phyloP scores from a whole-genome alignment of 2,113 vertebrate species.

The Ptychochromis oligacanthus region DNA sequence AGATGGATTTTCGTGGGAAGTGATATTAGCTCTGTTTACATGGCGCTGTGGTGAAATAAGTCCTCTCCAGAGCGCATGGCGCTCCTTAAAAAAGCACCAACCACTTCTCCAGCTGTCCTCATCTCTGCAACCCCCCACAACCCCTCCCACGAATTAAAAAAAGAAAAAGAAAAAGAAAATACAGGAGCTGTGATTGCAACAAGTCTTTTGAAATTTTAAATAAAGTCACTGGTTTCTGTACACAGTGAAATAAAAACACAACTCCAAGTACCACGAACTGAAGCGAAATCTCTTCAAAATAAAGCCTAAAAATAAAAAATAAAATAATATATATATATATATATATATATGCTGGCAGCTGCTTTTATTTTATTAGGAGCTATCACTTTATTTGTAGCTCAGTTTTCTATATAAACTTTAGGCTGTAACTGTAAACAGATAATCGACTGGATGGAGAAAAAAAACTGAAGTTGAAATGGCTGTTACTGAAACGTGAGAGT shows the following conservation, averaged over 20 bases:
- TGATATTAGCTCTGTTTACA: conserved; percentile 10
- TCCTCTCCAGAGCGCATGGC: conserved; percentile 56
- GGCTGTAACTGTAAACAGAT: not conserved
- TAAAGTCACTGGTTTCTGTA: not conserved
- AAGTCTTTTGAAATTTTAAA: conserved; percentile 61
- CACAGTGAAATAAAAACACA: not conserved
- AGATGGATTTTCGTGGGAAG: not conserved
- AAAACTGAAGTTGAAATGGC: not conserved
- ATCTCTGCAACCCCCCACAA: conserved; percentile 70
- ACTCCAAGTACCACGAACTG: not conserved
- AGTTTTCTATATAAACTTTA: not conserved
- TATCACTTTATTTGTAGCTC: not conserved
- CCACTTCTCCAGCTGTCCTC: conserved; percentile 77
- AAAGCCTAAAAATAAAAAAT: not conserved
- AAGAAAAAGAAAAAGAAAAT: not conserved
- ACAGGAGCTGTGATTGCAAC: conserved; percentile 80
- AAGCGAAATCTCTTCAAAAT: not conserved
- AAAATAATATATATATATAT: too few species aligned
- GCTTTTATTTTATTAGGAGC: not conserved
- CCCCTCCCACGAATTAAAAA: conserved; percentile 26
- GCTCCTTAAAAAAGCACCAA: conserved; percentile 75
- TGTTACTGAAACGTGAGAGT: not conserved
- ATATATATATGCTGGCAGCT: not conserved
- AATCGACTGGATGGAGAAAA: not conserved
- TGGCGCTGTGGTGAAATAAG: conserved; percentile 51